A percentile compares a stretch with the other conserved stretches of the same genome.
Conservation (phyloP, 2,797 vertebrate genomes). For the Acanthurus tractus region DNA sequence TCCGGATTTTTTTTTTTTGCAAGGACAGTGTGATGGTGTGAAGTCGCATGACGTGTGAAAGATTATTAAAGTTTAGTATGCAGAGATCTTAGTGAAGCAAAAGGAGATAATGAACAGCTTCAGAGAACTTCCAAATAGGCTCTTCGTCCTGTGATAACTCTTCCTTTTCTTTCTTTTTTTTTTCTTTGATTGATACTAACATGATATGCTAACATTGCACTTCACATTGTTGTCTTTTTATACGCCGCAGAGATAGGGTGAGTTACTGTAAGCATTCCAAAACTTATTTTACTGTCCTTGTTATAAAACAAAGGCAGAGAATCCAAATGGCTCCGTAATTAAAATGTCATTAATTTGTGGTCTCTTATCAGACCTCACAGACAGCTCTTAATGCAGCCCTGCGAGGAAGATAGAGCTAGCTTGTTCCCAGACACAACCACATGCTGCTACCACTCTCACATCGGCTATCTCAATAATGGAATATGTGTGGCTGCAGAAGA, state of each 20-base stretch:
- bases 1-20: background rate
- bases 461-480: conserved; percentile 73
- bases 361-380: conserved; percentile 80
- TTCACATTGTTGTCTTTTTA: conserved; percentile 57
- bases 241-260: conserved; percentile 50
- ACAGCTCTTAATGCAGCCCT: conserved; percentile 76
- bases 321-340: conserved; percentile 79
- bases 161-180: conserved; percentile 21
- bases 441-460: conserved; percentile 58
- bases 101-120: background rate
- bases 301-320: conserved; percentile 71
- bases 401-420: conserved; percentile 63
- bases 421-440: conserved; percentile 53
- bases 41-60: conserved; percentile 18
- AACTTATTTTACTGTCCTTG: conserved; percentile 65
- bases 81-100: conserved; percentile 1
- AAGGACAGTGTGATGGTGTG: conserved; percentile 20
- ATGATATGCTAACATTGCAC: conserved; percentile 42
- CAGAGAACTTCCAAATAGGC: conserved; percentile 2
- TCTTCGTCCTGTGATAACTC: conserved; percentile 15
- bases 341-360: conserved; percentile 82
- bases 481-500: conserved; percentile 58
- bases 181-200: conserved; percentile 41
- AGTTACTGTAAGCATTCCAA: conserved; percentile 43
- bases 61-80: background rate